Percentiles rank a stretch among this genome's conserved stretches.
Evolutionary conservation across 1,140 invertebrate species (phyloP).

Genomic region (Drosophila micromelanica): DNA sequence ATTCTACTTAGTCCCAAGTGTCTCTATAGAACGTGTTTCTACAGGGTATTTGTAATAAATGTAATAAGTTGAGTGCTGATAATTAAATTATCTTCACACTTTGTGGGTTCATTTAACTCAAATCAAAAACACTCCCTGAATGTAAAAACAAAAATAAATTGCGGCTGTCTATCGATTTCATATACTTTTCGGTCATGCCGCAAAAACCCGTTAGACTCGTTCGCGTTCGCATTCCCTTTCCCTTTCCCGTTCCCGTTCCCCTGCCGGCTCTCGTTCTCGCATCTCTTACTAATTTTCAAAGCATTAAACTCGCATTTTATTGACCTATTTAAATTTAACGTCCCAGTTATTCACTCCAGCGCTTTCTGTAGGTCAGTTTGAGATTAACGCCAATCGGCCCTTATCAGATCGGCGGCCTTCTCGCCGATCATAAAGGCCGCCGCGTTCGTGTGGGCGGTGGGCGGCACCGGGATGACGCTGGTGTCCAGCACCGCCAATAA

Average conservation of each 20-base stretch:
- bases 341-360: background rate
- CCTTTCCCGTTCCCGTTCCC: constrained; percentile 28
- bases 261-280: constrained; percentile 27
- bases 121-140: constrained; percentile 1
- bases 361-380: constrained; percentile 6
- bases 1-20: background rate
- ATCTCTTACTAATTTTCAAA: background rate
- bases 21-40: background rate
- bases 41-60: constrained; percentile 1
- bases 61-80: background rate
- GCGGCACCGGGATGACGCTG: constrained; percentile 90
- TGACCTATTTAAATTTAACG: constrained; percentile 57
- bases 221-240: constrained; percentile 4
- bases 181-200: background rate
- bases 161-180: constrained; percentile 5
- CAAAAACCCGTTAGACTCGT: constrained; percentile 49
- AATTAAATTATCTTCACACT: constrained; percentile 32
- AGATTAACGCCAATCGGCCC: constrained; percentile 88
- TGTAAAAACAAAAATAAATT: background rate
- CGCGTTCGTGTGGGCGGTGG: constrained; percentile 90
- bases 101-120: constrained; percentile 56
- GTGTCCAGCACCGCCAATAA: too few species aligned
- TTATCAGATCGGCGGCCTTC: constrained; percentile 93
- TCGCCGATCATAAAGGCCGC: constrained; percentile 94
- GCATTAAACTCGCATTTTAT: constrained; percentile 61